Evolutionary conservation across 92 coral and sea anemone species (phyloP).

Genomic region (Zoanthus sociatus): DNA sequence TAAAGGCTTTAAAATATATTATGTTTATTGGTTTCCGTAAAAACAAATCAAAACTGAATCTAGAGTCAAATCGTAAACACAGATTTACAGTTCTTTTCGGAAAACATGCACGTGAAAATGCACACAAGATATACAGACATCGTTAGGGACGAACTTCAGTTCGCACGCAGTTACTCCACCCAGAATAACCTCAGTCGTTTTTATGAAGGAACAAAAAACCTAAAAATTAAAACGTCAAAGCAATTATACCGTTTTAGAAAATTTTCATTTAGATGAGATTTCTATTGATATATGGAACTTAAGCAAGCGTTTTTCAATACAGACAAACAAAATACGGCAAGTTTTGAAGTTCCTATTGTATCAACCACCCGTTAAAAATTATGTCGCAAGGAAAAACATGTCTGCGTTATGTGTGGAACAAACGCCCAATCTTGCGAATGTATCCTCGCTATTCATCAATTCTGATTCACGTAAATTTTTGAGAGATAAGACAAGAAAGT

Average conservation of each 20-base stretch:
- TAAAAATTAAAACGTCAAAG: neutral
- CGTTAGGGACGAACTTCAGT: neutral
- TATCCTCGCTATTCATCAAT: neutral
- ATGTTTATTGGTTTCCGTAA: conserved; percentile 28
- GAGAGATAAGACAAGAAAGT: neutral
- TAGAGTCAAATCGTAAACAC: conserved; percentile 25
- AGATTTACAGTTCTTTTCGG: conserved; percentile 19
- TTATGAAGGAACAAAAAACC: neutral
- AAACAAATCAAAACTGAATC: conserved; percentile 33
- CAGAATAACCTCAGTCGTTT: neutral
- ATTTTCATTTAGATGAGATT: too few relatives aligned
- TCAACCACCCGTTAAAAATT: neutral
- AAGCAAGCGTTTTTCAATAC: neutral
- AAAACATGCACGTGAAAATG: neutral
- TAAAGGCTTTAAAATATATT: conserved; percentile 23
- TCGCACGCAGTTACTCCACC: neutral
- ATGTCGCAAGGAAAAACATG: conserved; percentile 30
- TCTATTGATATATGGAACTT: neutral
- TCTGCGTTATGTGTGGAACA: neutral
- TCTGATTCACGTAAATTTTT: neutral
- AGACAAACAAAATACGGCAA: conserved; percentile 1
- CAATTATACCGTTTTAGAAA: neutral
- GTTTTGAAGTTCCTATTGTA: neutral
- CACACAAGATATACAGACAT: neutral
- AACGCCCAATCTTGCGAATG: neutral